Percentiles rank a stretch among this genome's conserved stretches.
phyloP scores from a whole-genome alignment of 2,888 invertebrate genomes.

The Atethmia centrago region DNA sequence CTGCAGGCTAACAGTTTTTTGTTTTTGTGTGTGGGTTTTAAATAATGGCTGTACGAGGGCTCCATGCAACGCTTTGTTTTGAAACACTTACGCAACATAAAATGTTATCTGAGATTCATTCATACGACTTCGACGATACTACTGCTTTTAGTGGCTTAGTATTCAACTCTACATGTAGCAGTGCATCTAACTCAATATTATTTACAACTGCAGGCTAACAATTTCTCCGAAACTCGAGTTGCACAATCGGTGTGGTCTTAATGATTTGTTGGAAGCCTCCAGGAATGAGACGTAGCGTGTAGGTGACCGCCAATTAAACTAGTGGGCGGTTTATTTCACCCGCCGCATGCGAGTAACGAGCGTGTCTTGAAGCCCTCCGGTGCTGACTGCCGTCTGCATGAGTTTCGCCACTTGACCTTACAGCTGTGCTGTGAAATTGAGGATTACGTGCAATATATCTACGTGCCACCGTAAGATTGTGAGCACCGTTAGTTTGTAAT shows the following conservation, averaged over 20 bases:
- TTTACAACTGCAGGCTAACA: conserved; percentile 18
- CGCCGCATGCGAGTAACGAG: conserved; percentile 79
- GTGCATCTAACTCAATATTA: conserved; percentile 1
- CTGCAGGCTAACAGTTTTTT: too few relatives aligned
- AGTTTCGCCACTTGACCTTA: conserved; percentile 31
- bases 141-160: not conserved
- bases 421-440: conserved; percentile 13
- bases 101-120: too few relatives aligned
- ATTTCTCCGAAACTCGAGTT: conserved; percentile 28
- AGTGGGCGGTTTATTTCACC: conserved; percentile 74
- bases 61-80: too few relatives aligned
- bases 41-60: too few relatives aligned
- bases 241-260: conserved; percentile 36
- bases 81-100: too few relatives aligned
- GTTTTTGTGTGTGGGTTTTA: too few relatives aligned
- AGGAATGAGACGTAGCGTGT: conserved; percentile 57
- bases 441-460: conserved; percentile 6
- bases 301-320: conserved; percentile 83
- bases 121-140: too few relatives aligned
- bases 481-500: too few relatives aligned
- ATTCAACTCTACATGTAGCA: not conserved
- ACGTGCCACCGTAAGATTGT: too few relatives aligned
- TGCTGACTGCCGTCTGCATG: conserved; percentile 34
- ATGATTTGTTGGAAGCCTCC: conserved; percentile 40
- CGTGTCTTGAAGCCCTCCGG: conserved; percentile 69